phyloP scores from a whole-genome alignment of 92 coral and sea anemone genomes.

The Palythoa grandis region DNA sequence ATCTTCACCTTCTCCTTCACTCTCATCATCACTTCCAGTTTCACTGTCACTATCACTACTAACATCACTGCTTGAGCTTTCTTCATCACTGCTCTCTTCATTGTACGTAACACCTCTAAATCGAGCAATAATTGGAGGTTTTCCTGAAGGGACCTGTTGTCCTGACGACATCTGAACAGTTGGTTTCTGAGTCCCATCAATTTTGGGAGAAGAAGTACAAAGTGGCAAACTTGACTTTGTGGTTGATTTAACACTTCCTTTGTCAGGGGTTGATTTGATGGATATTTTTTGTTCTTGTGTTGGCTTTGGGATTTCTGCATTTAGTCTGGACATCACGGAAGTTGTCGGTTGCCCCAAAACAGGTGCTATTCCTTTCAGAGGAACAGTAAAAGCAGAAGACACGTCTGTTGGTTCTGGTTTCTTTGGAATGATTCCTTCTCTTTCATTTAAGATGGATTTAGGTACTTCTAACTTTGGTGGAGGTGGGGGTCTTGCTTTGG shows the following conservation, averaged over 20 bases:
- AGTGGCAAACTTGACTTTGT: constrained; percentile 33
- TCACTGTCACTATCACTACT: constrained; percentile 85
- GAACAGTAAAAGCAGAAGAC: constrained; percentile 30
- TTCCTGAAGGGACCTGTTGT: constrained; percentile 74
- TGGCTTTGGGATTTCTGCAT: constrained; percentile 56
- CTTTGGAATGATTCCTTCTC: constrained; percentile 82
- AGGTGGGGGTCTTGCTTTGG: constrained; percentile 78
- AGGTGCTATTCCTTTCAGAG: constrained; percentile 15
- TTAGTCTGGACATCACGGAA: constrained; percentile 42
- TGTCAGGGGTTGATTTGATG: constrained; percentile 24
- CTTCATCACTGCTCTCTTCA: constrained; percentile 94
- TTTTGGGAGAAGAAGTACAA: constrained; percentile 9
- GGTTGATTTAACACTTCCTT: constrained; percentile 34
- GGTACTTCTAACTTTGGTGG: constrained; percentile 87
- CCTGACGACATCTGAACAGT: constrained; percentile 51
- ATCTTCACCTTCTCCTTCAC: constrained; percentile 73
- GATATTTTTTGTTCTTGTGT: constrained; percentile 40
- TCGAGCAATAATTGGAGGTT: constrained; percentile 87
- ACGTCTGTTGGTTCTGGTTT: constrained; percentile 49
- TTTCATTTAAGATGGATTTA: constrained; percentile 76
- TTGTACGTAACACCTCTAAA: constrained; percentile 76
- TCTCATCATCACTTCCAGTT: constrained; percentile 80
- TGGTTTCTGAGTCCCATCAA: constrained; percentile 37
- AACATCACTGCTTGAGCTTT: constrained; percentile 79
- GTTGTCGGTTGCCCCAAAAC: constrained; percentile 41